These are phyloP conservation scores for Lepeophtheirus salmonis DNA, from an alignment of 1,140 invertebrate species.

Conservation along the genomic window DNA sequence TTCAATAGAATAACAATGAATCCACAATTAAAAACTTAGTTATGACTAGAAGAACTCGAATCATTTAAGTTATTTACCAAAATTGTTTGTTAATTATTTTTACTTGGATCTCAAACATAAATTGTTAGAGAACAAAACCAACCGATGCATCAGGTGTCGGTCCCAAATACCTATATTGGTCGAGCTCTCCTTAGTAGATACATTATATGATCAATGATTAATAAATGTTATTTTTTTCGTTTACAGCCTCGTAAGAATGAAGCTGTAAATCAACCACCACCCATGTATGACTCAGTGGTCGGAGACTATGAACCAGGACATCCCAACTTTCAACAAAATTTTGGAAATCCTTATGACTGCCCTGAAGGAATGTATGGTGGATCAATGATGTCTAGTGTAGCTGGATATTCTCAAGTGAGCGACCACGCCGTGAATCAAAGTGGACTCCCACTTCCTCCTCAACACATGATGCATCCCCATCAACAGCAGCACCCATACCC, in stretches of 20 bases:
- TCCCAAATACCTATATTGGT: too few relatives aligned
- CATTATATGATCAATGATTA: too few relatives aligned
- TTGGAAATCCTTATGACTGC: constrained; percentile 19
- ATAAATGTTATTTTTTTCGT: too few relatives aligned
- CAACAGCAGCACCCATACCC: neutral
- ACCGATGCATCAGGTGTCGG: too few relatives aligned
- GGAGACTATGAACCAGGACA: constrained; percentile 17
- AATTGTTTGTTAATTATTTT: too few relatives aligned
- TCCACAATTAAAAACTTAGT: too few relatives aligned
- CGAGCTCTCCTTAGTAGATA: too few relatives aligned
- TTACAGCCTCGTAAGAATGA: neutral
- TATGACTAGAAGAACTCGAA: too few relatives aligned
- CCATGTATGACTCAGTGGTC: constrained; percentile 6
- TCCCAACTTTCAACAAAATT: constrained; percentile 12
- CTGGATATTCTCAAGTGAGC: constrained; percentile 16
- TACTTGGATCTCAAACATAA: too few relatives aligned
- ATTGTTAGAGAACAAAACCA: too few relatives aligned
- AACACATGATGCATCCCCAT: neutral
- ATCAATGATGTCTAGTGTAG: constrained; percentile 15
- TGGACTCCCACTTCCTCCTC: neutral
- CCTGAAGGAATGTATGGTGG: constrained; percentile 17
- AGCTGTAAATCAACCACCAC: neutral
- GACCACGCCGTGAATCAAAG: neutral
- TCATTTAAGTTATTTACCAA: too few relatives aligned
- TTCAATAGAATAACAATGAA: too few relatives aligned